phyloP scores from a whole-genome alignment of 2,888 invertebrate species.

The Deilephila porcellus region DNA sequence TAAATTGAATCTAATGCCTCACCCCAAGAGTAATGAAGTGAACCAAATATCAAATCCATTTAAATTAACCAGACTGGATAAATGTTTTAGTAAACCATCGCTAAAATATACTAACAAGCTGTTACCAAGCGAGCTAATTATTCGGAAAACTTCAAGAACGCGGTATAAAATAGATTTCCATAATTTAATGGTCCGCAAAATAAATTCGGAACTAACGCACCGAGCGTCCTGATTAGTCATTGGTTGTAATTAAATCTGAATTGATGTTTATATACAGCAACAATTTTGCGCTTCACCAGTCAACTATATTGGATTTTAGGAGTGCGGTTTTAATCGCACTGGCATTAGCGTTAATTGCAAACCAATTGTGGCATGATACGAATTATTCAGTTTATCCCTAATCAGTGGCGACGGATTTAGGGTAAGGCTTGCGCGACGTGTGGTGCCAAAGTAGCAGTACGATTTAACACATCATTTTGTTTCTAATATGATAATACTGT shows the following conservation, averaged over 20 bases:
- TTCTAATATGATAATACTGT: no score
- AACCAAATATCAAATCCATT: neutral
- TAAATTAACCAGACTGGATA: neutral
- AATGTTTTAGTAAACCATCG: neutral
- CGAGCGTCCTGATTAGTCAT: constrained; percentile 25
- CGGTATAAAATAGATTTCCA: constrained; percentile 3
- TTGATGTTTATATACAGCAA: constrained; percentile 23
- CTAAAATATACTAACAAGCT: neutral
- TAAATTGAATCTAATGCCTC: no score
- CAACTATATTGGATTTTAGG: constrained; percentile 16
- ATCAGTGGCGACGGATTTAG: neutral
- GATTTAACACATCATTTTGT: no score
- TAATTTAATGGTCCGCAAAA: constrained; percentile 1
- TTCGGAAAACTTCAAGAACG: neutral
- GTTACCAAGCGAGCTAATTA: neutral
- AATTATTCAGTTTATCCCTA: neutral
- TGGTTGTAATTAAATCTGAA: constrained; percentile 23
- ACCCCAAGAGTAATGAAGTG: neutral
- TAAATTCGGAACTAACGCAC: constrained; percentile 17
- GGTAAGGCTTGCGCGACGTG: neutral
- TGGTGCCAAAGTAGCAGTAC: neutral
- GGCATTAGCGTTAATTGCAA: neutral
- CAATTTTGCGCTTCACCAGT: constrained; percentile 20
- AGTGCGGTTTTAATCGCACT: neutral
- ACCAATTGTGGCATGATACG: neutral